phyloP scores from a whole-genome alignment of 92 coral and sea anemone genomes.

The Epizoanthus ramosus region DNA sequence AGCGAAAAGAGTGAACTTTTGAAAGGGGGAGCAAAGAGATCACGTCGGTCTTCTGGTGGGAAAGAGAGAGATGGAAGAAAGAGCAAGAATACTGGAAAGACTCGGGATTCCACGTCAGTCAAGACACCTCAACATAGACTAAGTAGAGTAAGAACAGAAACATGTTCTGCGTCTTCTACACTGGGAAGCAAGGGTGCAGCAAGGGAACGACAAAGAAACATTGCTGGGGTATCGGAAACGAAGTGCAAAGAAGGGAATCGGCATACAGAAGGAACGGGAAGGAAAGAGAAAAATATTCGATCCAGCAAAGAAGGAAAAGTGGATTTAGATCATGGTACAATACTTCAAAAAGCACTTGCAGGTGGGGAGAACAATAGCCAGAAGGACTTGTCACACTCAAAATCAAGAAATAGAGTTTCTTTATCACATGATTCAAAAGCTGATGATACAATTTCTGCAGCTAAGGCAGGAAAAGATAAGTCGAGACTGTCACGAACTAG shows the following conservation, averaged over 20 bases:
- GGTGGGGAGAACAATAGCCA: neutral
- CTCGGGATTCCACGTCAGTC: neutral
- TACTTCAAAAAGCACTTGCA: neutral
- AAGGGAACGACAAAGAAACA: neutral
- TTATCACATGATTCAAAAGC: neutral
- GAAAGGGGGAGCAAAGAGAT: neutral
- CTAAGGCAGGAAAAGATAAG: neutral
- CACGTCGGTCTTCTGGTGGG: slow-evolving; percentile 1
- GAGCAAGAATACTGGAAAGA: neutral
- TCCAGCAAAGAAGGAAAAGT: neutral
- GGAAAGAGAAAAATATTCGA: neutral
- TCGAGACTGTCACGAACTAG: neutral
- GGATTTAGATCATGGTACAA: neutral
- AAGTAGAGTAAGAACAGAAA: neutral
- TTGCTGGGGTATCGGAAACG: neutral
- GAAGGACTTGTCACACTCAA: neutral
- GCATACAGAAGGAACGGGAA: neutral
- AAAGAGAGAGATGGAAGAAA: slow-evolving; percentile 7
- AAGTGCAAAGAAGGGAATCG: neutral
- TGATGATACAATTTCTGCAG: neutral
- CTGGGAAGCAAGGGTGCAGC: neutral
- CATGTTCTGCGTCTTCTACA: neutral
- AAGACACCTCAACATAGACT: neutral
- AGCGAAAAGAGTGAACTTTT: neutral
- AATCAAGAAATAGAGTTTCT: neutral